Evolutionary conservation across 1,140 invertebrate species (phyloP), one percentile per base, ranked within the genome.

Genomic region (Contarinia nasturtii): DNA sequence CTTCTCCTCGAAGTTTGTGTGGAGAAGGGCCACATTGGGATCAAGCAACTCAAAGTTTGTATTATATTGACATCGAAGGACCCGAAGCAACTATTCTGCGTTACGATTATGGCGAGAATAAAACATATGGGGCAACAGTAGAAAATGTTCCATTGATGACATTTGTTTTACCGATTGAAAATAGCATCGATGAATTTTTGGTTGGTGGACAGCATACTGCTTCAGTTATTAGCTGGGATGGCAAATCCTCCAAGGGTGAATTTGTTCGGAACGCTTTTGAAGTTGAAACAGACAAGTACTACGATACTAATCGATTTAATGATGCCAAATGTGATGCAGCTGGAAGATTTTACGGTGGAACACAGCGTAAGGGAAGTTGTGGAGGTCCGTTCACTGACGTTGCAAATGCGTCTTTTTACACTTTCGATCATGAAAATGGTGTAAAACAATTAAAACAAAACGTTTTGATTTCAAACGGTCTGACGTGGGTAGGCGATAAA

Each of bases 251-350:
- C 19, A 57, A 60, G 2, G 50, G 57, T 14, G 40, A 65, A 27
- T 54, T 58, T 34, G 60, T 56, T 34, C 33, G 36, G 11, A 15
- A n/a, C 12, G 45, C 36, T 2, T 55, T 57, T 3, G 65, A 64
- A 3, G 67, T 79, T 0, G 72, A 77, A 2, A 42, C 50, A 2
- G 57, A 69, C 34, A 60, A 62, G 40, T 15, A n/a, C 37, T 40
- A 40, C 37, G 57, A 58, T 1, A 58, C 57, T 0, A 79, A 71
- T 48, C 65, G 77, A 51, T 72, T 77, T 49, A 84, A 84, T 56
- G 80, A 84, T 65, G 82, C 72, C 2, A 85, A 84, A 64, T 77
- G 73, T 48, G 81, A 85, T 55, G 59, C 67, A 0, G 53, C 51
- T 21, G 81, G 81, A 45, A 59, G 77, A 33, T 56, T 84, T 2